Evolutionary conservation across 1,140 invertebrate species (phyloP), one percentile per base, ranked within the genome.

Genomic region (Heliothis virescens): DNA sequence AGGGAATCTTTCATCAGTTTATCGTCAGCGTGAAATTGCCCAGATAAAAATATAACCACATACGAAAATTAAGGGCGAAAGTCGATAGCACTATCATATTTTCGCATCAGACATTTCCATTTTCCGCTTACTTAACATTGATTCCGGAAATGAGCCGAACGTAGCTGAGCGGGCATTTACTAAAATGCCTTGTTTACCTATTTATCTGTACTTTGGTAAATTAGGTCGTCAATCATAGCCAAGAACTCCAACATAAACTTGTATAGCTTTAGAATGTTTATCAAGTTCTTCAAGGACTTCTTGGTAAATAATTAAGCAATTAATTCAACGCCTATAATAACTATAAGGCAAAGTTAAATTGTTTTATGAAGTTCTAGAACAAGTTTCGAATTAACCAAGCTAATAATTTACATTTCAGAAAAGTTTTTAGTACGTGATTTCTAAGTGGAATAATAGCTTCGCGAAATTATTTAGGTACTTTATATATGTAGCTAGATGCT

Each of bases 61-160:
- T 48, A 67, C 41, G 41, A 48, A 48, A 13, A 67, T 67, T 48
- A 67, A 67, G 29, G 26, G 52, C 71, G 69, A 48, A 72, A 57
- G 52, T 50, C 53, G 79, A 80, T 80, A 76, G 18, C 48, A 57
- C 63, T 80, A 80, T 76, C 73, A 76, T 71, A 80, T 80, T 75
- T 75, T 69, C 41, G 16, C 72, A 67, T 75, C 62, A n/a, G 65
- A 79, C 77, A 57, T 82, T 79, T 63, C 71, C 67, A 78, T 82
- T 78, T 82, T 82, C 80, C 69, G 75, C 80, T 82, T 69, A 79
- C 59, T 78, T 69, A 82, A 69, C 80, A 79, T 29, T 48, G 74
- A 29, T 65, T 18, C 16, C 67, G 74, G 74, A 81, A 81, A 81
- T 67, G 50, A 73, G 18, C 29, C 29, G 47, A 75, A 26, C 5